A percentile compares a stretch with the other conserved stretches of the same genome.
Evolutionary conservation across 2,888 invertebrate species (phyloP).

Genomic region (Empis livida): DNA sequence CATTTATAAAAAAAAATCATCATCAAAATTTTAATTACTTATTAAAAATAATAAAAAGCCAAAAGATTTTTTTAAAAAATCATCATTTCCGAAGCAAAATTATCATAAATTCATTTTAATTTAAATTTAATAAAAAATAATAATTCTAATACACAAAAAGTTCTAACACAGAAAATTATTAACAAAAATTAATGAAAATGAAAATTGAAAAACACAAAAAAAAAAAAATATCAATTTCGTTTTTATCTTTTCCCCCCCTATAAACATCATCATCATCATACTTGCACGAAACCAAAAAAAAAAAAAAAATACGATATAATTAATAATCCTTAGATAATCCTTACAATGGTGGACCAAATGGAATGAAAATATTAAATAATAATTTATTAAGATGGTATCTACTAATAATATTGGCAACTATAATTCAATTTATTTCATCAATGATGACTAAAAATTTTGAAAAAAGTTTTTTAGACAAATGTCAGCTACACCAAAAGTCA

Average conservation of each 20-base stretch:
- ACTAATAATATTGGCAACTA: conserved; percentile 8
- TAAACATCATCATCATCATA: not conserved
- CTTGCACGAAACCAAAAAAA: conserved; percentile 4
- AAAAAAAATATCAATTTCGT: conserved; percentile 5
- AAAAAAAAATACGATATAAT: conserved; percentile 7
- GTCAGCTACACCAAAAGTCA: not conserved
- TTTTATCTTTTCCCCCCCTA: conserved; percentile 9
- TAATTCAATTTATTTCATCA: not conserved
- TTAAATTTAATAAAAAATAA: too few relatives aligned
- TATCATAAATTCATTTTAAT: too few relatives aligned
- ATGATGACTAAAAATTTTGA: not conserved
- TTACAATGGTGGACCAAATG: conserved; percentile 14
- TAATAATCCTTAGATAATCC: conserved; percentile 20
- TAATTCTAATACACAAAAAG: too few relatives aligned
- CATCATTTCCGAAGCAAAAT: too few relatives aligned
- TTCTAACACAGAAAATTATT: too few relatives aligned
- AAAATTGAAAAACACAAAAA: conserved; percentile 6
- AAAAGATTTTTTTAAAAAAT: too few relatives aligned
- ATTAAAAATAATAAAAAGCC: too few relatives aligned
- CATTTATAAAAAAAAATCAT: too few relatives aligned
- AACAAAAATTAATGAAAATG: not conserved
- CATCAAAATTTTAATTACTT: too few relatives aligned
- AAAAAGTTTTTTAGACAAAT: not conserved
- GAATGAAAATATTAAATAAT: conserved; percentile 3
- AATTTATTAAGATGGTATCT: conserved; percentile 9